Conservation (phyloP, 2,797 vertebrate genomes). For the Gastrophryne carolinensis region DNA sequence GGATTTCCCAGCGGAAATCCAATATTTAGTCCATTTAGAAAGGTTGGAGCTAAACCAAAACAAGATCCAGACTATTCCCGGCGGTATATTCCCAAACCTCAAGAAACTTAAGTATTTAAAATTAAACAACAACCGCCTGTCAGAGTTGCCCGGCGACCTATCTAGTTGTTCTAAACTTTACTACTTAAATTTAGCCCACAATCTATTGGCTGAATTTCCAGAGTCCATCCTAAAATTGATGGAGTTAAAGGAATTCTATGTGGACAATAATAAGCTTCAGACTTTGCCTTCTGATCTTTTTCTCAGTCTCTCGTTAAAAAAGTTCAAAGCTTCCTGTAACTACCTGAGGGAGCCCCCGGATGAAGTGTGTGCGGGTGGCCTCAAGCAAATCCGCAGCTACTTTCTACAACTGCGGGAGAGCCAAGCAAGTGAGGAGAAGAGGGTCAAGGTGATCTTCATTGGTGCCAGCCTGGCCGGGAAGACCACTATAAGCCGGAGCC, state of each 20-base stretch:
- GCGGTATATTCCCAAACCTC: slow-evolving; percentile 65
- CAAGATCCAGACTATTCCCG: slow-evolving; percentile 63
- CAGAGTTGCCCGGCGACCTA: slow-evolving; percentile 67
- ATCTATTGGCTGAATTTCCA: slow-evolving; percentile 62
- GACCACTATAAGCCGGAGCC: slow-evolving; percentile 72
- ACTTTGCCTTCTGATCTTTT: slow-evolving; percentile 68
- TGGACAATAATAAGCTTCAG: slow-evolving; percentile 68
- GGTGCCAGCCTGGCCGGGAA: slow-evolving; percentile 73
- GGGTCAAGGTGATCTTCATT: slow-evolving; percentile 76
- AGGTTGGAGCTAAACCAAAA: slow-evolving; percentile 74
- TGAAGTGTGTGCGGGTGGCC: slow-evolving; percentile 71
- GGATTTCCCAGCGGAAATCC: slow-evolving; percentile 67
- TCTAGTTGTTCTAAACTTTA: slow-evolving; percentile 62
- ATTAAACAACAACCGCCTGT: slow-evolving; percentile 67
- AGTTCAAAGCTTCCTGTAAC: slow-evolving; percentile 66
- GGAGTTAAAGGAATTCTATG: slow-evolving; percentile 61
- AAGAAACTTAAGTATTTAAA: slow-evolving; percentile 64
- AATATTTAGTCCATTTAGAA: slow-evolving; percentile 60
- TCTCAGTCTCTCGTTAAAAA: slow-evolving; percentile 55
- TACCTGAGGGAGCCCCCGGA: slow-evolving; percentile 66
- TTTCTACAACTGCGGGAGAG: slow-evolving; percentile 62
- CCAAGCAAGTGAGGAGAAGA: slow-evolving; percentile 58
- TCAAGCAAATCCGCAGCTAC: slow-evolving; percentile 70
- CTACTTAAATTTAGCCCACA: slow-evolving; percentile 72
- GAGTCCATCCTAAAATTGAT: slow-evolving; percentile 61